Evolutionary conservation across 2,888 invertebrate genomes (phyloP).

Genomic region (Aromia moschata): DNA sequence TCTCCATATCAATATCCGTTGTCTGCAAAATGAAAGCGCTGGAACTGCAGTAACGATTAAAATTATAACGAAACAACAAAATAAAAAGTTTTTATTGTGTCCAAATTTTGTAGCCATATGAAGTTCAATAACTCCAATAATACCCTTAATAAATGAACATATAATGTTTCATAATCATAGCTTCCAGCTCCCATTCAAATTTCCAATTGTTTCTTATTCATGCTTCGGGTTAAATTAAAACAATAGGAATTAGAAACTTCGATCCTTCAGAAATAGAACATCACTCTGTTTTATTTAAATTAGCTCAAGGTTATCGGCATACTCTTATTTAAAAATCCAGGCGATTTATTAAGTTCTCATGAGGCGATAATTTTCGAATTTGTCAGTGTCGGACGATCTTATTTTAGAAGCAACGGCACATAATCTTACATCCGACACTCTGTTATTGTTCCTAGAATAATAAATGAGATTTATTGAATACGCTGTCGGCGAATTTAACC

Average conservation of each 20-base stretch:
- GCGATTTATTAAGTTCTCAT: conserved; percentile 17
- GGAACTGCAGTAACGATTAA: no score
- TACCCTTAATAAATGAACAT: not conserved
- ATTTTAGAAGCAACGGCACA: conserved; percentile 1
- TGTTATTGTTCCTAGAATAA: conserved; percentile 21
- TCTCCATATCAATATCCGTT: no score
- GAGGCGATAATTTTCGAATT: conserved; percentile 12
- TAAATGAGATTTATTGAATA: conserved; percentile 14
- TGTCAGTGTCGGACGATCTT: conserved; percentile 11
- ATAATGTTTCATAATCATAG: no score
- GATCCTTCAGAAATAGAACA: conserved; percentile 31
- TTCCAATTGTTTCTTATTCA: no score
- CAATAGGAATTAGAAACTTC: not conserved
- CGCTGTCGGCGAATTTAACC: not conserved
- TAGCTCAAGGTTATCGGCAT: conserved; percentile 41
- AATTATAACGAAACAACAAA: no score
- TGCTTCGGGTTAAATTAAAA: not conserved
- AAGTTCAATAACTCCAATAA: not conserved
- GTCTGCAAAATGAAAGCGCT: no score
- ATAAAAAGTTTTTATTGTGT: no score
- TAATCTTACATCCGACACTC: conserved; percentile 1
- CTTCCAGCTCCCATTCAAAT: no score
- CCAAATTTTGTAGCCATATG: no score
- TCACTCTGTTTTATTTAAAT: conserved; percentile 43
- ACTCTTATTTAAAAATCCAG: conserved; percentile 31